These are phyloP conservation scores for Zeus faber DNA, from an alignment of 2,113 vertebrate genomes.

Conservation along the genomic window DNA sequence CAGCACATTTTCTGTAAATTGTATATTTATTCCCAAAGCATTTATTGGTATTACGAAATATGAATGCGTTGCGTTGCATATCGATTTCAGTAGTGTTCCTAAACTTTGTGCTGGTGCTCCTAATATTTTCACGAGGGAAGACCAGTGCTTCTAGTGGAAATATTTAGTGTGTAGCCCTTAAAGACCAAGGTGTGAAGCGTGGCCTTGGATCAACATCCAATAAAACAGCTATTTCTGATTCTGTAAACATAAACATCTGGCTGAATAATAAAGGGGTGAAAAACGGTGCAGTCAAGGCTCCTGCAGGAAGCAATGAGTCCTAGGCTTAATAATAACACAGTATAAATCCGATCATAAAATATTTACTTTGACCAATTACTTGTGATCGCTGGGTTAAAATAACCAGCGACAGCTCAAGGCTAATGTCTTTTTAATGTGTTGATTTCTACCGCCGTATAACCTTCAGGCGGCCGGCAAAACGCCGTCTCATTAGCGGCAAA, in stretches of 20 bases:
- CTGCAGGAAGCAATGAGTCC: not conserved
- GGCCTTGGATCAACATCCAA: too few species aligned
- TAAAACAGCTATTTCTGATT: not conserved
- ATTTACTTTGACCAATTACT: constrained; percentile 34
- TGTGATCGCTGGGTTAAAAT: constrained; percentile 24
- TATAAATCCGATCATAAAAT: constrained; percentile 35
- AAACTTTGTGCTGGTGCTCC: too few species aligned
- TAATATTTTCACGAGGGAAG: too few species aligned
- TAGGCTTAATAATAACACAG: constrained; percentile 4
- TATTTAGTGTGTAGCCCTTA: too few species aligned
- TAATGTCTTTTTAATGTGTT: constrained; percentile 41
- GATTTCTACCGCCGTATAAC: constrained; percentile 30
- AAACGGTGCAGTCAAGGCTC: not conserved
- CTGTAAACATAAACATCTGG: constrained; percentile 3
- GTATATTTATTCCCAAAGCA: too few species aligned
- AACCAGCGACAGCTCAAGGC: constrained; percentile 24
- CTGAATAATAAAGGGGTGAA: too few species aligned
- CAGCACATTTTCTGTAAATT: too few species aligned
- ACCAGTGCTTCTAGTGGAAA: too few species aligned
- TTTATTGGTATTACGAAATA: too few species aligned
- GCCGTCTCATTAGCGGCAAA: constrained; percentile 28
- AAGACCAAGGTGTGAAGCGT: too few species aligned
- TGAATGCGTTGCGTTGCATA: too few species aligned
- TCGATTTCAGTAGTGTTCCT: too few species aligned
- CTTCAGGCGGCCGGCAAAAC: constrained; percentile 29